phyloP scores from a whole-genome alignment of 2,888 invertebrate species.

The Slavum lentiscoides region DNA sequence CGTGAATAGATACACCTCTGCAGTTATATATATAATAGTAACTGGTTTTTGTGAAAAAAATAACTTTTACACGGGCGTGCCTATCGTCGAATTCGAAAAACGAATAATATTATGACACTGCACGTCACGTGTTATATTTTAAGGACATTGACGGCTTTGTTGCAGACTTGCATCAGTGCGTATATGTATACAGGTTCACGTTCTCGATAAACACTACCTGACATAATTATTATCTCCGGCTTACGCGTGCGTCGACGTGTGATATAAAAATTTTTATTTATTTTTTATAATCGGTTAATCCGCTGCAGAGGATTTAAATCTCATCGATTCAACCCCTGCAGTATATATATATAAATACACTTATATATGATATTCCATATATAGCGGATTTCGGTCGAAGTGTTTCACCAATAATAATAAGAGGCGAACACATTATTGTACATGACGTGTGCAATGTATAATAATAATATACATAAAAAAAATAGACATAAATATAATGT shows the following conservation, averaged over 20 bases:
- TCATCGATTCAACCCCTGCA: not conserved
- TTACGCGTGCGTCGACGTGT: no score
- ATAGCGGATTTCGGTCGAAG: not conserved
- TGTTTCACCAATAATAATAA: conserved; percentile 12
- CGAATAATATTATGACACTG: not conserved
- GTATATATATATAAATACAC: no score
- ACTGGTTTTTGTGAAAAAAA: no score
- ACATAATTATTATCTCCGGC: conserved; percentile 11
- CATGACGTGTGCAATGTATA: no score
- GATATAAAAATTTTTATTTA: not conserved
- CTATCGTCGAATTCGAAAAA: no score
- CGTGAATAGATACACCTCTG: no score
- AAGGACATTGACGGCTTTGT: not conserved
- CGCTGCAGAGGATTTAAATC: conserved; percentile 18
- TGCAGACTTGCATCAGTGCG: not conserved
- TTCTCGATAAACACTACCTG: conserved; percentile 1
- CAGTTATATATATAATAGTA: no score
- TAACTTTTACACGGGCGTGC: no score
- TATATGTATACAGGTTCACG: not conserved
- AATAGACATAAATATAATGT: no score
- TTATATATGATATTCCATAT: not conserved
- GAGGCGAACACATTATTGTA: not conserved
- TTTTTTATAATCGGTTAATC: conserved; percentile 14
- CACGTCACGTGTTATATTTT: no score
- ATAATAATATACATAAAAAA: no score